A percentile compares a stretch with the other conserved stretches of the same genome.
These are phyloP conservation scores for Muscicapa comitata DNA, from an alignment of 2,797 vertebrate species.

Conservation along the genomic window DNA sequence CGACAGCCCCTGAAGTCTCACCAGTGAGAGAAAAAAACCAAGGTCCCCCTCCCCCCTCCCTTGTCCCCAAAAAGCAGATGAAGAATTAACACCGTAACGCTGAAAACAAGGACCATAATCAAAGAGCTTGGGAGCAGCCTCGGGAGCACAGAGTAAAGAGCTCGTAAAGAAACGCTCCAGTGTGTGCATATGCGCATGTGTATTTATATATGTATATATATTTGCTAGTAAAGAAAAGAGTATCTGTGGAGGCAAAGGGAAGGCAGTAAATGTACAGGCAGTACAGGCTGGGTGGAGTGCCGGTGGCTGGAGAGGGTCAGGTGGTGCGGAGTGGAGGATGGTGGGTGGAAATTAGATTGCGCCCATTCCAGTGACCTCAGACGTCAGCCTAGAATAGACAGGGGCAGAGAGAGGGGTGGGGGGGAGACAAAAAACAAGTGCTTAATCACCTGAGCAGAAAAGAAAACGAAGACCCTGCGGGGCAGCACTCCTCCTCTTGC, in stretches of 20 bases:
- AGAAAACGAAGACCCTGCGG: not conserved
- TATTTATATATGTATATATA: not conserved
- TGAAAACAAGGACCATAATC: conserved; percentile 49
- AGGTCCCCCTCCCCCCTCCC: not conserved
- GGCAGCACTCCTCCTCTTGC: not conserved
- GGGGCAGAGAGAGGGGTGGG: conserved; percentile 52
- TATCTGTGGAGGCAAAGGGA: conserved; percentile 70
- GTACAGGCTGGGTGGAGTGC: conserved; percentile 78
- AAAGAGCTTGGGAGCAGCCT: conserved; percentile 31
- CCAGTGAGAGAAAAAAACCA: not conserved
- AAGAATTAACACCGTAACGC: conserved; percentile 50
- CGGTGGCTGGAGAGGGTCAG: conserved; percentile 81
- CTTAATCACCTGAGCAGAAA: conserved; percentile 8
- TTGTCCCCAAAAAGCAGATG: not conserved
- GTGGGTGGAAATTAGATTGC: conserved; percentile 86
- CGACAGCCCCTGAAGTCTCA: not conserved
- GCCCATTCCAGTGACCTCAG: conserved; percentile 98
- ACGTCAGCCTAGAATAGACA: conserved; percentile 92
- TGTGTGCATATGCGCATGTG: not conserved
- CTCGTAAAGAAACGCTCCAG: not conserved
- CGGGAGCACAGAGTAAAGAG: conserved; percentile 52
- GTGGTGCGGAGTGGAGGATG: conserved; percentile 80
- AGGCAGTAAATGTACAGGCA: conserved; percentile 76
- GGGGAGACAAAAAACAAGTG: conserved; percentile 63
- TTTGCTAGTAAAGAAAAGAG: conserved; percentile 57